Base-by-base conservation (phyloP, 2,113 vertebrate species). In the Lontra canadensis region DNA sequence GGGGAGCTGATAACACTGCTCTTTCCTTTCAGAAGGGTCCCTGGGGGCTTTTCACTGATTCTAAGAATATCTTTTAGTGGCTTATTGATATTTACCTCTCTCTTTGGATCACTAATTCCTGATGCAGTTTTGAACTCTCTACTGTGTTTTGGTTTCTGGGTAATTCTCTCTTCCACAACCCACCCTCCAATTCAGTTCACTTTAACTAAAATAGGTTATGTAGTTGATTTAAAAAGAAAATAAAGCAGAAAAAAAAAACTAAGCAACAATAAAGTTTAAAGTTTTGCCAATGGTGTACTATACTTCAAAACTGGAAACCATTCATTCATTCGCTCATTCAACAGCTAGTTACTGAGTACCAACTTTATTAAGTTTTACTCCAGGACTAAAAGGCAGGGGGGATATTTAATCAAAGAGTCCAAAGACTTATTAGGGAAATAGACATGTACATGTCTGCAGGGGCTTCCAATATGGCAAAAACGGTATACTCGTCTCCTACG, bases 1-100 rank as follows among this genome's bases (percentile, higher is more conserved):
- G 1, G 85, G 76, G 6, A 97, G 94, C 94, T 39, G 76, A 97
- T 97, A 95, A 82, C 61, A 36, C 67, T 76, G 71, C 90, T 81
- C 87, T 94, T 90, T 93, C 88, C 82, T 74, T 96, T 67, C 85
- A 83, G 39, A 93, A 86, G 47, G 1, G 4, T 92, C 94, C 92
- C 93, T 29, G 29, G 25, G 34, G 94, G 63, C 63, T 63, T 80
- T 95, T 49, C 57, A 74, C 90, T 55, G 63, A 42, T 94, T 82
- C 52, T 36, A 65, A 97, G 93, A 81, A 85, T n/a, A 52, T n/a
- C 88, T 94, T 59, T 67, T 82, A 84, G 88, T 88, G 23, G 74
- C 59, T 88, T 49, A 20, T 55, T 49, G 93, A 90, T 96, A 91
- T 1, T 78, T 97, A 67, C 90, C 87, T 94, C 84, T 36, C 42